Evolutionary conservation across 1,140 invertebrate species (phyloP).

Genomic region (Zeugodacus cucurbitae): DNA sequence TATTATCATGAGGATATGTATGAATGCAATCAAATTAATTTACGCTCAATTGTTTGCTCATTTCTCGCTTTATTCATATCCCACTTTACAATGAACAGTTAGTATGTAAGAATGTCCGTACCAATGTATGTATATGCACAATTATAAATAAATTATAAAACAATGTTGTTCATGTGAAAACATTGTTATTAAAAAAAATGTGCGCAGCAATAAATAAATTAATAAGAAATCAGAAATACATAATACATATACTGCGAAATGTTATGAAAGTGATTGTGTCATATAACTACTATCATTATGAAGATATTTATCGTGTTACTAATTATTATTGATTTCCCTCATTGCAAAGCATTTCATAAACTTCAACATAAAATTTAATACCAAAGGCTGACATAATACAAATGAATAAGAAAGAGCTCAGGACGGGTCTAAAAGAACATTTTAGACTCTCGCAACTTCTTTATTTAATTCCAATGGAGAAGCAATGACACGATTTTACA

Average conservation of each 20-base stretch:
- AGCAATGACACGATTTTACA: no score
- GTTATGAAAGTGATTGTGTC: no score
- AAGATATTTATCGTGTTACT: no score
- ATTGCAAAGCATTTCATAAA: no score
- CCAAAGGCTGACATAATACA: no score
- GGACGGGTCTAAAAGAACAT: no score
- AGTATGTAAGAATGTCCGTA: not conserved
- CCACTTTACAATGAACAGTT: not conserved
- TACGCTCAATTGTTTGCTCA: constrained; percentile 25
- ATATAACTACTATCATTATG: no score
- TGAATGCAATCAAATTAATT: constrained; percentile 28
- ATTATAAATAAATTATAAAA: not conserved
- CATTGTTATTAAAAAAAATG: not conserved
- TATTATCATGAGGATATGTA: not conserved
- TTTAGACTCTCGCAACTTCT: no score
- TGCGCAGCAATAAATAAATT: not conserved
- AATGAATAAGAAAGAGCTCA: no score
- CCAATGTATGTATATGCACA: not conserved
- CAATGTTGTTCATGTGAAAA: not conserved
- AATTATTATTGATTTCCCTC: no score
- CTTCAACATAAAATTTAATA: no score
- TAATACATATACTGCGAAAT: not conserved
- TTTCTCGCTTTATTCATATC: not conserved
- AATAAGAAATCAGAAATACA: not conserved
- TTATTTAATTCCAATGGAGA: no score